Evolutionary conservation across 2,888 invertebrate species (phyloP), one percentile per base, ranked within the genome.

Genomic region (Protophormia terraenovae): DNA sequence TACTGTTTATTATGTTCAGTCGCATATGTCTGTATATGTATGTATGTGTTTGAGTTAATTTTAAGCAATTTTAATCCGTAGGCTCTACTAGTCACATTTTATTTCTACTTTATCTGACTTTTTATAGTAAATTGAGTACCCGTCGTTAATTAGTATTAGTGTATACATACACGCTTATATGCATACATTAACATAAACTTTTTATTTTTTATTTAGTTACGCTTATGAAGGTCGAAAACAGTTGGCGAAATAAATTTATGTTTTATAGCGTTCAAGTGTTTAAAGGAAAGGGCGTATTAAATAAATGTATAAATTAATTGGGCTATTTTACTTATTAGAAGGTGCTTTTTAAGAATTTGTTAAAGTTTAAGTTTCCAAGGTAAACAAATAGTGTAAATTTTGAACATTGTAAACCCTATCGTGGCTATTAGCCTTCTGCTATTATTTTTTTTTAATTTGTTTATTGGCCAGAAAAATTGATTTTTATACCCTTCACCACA

Each of bases 91-190:
- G 19, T 3, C 8, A 10, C 32, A 32, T 8, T 69, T 78, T 14
- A 35, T 66, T 41, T 29, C 22, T 24, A 35, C 14, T 41, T 29
- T 71, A 41, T 64, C 29, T 71, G 41, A 38, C 32, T 38, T 27
- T 69, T 60, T 38, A 69, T 58, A 41, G n/a, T 64, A 32, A 71
- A 71, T 41, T 53, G 53, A 53, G 29, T 53, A 71, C 10, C n/a
- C 19, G 29, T 55, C 41, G 41, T 72, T 71, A 79, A 71, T 78
- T 50, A 38, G 35, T 47, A 60, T 60, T 60, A 78, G 69, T 27
- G 7, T 24, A 22, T n/a, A n/a, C 3, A 16, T 22, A 45, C 32
- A 66, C 10, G 16, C 8, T 16, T 29, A 14, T 29, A 27, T n/a
- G n/a, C n/a, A 58, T 55, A 27, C 7, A 16, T 32, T 19, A 35